Percentiles rank a stretch among this genome's conserved stretches.
phyloP scores from a whole-genome alignment of 2,888 invertebrate species.

The Neoaliturus tenellus region DNA sequence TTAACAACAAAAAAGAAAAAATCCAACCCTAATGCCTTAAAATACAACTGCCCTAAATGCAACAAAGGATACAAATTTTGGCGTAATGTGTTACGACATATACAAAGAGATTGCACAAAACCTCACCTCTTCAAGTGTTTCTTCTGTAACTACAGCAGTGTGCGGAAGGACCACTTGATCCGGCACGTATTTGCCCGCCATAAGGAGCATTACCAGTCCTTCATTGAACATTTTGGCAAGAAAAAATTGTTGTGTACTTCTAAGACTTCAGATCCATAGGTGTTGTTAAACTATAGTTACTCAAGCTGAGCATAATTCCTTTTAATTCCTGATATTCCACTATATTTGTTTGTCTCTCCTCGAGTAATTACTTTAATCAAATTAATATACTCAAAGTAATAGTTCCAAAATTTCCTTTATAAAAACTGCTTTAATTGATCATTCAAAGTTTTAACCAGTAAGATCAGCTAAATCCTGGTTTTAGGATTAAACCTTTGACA shows the following conservation, averaged over 20 bases:
- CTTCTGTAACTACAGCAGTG: conserved; percentile 69
- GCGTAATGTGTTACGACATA: conserved; percentile 65
- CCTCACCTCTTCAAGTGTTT: conserved; percentile 72
- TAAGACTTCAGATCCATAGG: background rate
- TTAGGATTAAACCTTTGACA: too few relatives aligned
- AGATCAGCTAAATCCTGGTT: too few relatives aligned
- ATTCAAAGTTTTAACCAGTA: too few relatives aligned
- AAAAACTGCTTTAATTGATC: too few relatives aligned
- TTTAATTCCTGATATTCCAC: too few relatives aligned
- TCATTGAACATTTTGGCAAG: conserved; percentile 26
- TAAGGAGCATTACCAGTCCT: conserved; percentile 38
- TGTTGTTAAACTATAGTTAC: too few relatives aligned
- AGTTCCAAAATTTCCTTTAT: too few relatives aligned
- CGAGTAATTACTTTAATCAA: too few relatives aligned
- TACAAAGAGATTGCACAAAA: conserved; percentile 70
- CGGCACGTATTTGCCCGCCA: conserved; percentile 63
- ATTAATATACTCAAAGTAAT: too few relatives aligned
- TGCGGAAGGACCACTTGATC: conserved; percentile 62
- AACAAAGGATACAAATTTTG: conserved; percentile 61
- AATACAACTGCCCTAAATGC: conserved; percentile 52
- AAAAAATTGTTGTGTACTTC: background rate
- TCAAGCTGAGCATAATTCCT: too few relatives aligned
- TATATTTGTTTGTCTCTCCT: too few relatives aligned
- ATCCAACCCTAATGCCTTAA: background rate
- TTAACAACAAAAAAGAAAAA: background rate